phyloP scores from a whole-genome alignment of 2,113 vertebrate species.

The Aplodontia rufa region DNA sequence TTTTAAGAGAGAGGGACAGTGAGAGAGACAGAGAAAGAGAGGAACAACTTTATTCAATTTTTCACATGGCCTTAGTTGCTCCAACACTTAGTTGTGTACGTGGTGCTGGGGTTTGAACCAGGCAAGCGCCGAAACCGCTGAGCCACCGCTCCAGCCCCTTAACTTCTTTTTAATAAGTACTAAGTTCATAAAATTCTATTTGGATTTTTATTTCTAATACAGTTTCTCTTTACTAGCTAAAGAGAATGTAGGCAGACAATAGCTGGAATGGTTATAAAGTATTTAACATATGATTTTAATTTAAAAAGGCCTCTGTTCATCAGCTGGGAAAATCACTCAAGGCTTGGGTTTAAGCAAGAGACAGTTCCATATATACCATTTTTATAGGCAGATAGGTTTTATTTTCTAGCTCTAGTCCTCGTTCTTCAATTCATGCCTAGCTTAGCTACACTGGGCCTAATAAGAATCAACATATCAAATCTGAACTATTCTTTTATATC shows the following conservation, averaged over 20 bases:
- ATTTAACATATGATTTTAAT: neutral
- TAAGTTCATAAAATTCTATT: neutral
- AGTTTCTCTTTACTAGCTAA: neutral
- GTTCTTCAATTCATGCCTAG: neutral
- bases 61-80: no score
- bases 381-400: neutral
- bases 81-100: no score
- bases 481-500: slow-evolving; percentile 10
- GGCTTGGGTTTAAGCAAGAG: neutral
- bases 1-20: no score
- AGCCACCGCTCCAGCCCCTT: no score
- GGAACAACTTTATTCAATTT: no score
- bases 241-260: neutral
- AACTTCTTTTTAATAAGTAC: neutral
- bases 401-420: neutral
- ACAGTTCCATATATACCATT: neutral
- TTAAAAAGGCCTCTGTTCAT: neutral
- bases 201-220: neutral
- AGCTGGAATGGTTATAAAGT: neutral
- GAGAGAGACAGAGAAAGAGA: no score
- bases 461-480: neutral
- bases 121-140: no score
- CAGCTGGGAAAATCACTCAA: neutral
- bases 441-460: neutral
- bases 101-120: no score